Base-by-base conservation (phyloP, 2,888 invertebrate genomes). In the Ennomos erosarius region DNA sequence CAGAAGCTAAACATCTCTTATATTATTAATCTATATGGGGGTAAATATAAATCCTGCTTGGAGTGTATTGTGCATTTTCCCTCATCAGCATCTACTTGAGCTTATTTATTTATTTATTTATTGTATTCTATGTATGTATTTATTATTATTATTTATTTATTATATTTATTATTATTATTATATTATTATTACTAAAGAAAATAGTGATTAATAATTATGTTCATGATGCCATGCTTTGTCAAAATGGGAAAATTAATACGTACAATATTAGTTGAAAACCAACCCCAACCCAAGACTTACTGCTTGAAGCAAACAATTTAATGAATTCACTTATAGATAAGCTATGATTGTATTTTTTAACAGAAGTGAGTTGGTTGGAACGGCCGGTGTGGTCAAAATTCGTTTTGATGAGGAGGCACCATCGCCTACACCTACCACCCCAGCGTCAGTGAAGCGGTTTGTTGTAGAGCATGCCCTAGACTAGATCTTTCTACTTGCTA, bases 301-400 rank as follows among this genome's bases (percentile, higher is more conserved):
- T 36, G 13, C 40, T 40, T 16, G 12, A n/a, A 46, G 35, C 13
- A 16, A 40, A 12, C 16, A 43, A 36, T 45, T 61, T 51, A 13
- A 65, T 58, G 26, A 1, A 26, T 6, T 26, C 26, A 26, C 5
- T 5, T 57, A 68, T 59, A 59, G 55, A 40, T 43, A 46, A 42
- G 33, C 16, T 51, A 16, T 59, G 26, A 26, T 26, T 26, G 42
- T 55, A 48, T 66, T 78, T 73, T 73, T 84, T 89, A 88, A 91
- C 92, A 93, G 94, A 93, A 93, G 93, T 93, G 94, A 94, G 84
- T 92, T 94, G 85, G 90, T 93, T 74, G 94, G 94, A 69, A 93
- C 93, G 66, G 93, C 93, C 67, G 94, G 94, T 82, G 93, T 93
- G 81, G 93, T 94, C 84, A 94, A 93, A 90, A 88, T 94, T 73